Percentiles rank a stretch among this genome's conserved stretches.
These are phyloP conservation scores for Calycopis cecrops DNA, from an alignment of 1,140 invertebrate species.

Conservation along the genomic window DNA sequence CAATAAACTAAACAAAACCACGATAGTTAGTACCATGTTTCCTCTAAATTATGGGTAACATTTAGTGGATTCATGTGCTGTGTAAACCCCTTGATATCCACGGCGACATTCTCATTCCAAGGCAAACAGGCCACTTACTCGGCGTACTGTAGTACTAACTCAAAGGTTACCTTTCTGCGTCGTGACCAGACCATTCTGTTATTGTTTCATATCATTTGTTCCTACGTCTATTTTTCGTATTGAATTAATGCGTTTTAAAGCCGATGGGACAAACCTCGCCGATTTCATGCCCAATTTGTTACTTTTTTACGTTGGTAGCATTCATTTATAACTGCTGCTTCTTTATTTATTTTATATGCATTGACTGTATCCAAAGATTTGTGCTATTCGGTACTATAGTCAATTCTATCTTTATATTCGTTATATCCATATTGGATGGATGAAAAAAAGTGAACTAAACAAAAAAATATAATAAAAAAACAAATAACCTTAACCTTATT, in stretches of 20 bases:
- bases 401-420: no score
- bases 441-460: no score
- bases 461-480: no score
- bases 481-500: no score
- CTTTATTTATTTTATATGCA: no score
- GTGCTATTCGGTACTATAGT: no score
- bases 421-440: no score
- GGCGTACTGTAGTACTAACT: conserved; percentile 23
- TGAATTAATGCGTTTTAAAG: conserved; percentile 29
- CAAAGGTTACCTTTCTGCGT: conserved; percentile 53
- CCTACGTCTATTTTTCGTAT: conserved; percentile 31
- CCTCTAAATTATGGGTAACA: conserved; percentile 4
- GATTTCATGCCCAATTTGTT: not conserved
- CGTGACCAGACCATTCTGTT: conserved; percentile 50
- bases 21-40: no score
- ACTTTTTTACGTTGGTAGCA: not conserved
- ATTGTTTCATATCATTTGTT: conserved; percentile 14
- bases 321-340: not conserved
- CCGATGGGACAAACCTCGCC: conserved; percentile 9
- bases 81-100: conserved; percentile 30
- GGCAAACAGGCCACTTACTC: conserved; percentile 52
- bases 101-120: conserved; percentile 57
- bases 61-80: conserved; percentile 8
- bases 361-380: no score
- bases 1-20: no score